phyloP scores from a whole-genome alignment of 2,113 vertebrate species.

The Laticauda laticaudata region DNA sequence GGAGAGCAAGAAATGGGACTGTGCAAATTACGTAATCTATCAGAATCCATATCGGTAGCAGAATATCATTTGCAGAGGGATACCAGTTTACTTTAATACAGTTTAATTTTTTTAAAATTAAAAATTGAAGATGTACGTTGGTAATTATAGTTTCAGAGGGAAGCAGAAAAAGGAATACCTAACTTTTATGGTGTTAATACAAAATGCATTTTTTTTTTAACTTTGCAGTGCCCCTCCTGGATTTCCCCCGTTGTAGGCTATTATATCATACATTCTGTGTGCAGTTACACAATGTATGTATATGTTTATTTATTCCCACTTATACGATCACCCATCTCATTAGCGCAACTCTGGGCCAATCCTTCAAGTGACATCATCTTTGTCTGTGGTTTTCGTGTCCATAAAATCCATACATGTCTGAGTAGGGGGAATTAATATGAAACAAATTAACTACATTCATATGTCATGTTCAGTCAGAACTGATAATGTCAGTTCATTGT shows the following conservation, averaged over 20 bases:
- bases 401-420: neutral
- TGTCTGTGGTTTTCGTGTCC: neutral
- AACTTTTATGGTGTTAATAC: neutral
- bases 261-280: neutral
- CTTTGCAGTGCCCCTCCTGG: neutral
- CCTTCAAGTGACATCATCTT: neutral
- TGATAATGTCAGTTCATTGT: neutral
- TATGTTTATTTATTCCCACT: neutral
- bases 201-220: neutral
- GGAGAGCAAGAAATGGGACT: neutral
- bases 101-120: neutral
- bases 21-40: neutral
- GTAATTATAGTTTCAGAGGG: neutral
- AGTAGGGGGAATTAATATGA: neutral
- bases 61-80: neutral
- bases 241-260: neutral
- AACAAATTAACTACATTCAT: neutral
- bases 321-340: neutral
- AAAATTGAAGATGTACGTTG: neutral
- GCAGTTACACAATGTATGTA: neutral
- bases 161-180: neutral
- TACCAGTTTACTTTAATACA: neutral
- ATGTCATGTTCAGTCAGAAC: neutral
- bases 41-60: neutral
- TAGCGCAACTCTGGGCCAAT: neutral